Conservation (phyloP, 2,888 invertebrate genomes). For the Trachelus troglodyta region DNA sequence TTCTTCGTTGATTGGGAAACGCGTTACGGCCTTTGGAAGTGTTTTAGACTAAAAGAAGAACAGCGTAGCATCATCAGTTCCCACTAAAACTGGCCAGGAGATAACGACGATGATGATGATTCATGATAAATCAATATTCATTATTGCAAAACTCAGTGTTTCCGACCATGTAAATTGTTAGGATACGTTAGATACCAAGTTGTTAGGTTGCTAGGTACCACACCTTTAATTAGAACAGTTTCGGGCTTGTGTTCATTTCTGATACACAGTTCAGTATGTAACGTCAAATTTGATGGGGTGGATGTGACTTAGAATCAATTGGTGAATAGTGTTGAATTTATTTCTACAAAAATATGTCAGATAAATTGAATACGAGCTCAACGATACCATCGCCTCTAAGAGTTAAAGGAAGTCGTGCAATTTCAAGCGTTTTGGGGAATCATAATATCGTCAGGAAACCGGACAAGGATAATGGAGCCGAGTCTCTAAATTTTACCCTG, state of each 20-base stretch:
- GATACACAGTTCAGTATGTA: neutral
- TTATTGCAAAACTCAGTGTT: neutral
- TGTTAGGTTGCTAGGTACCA: conserved; percentile 6
- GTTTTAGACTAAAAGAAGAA: conserved; percentile 56
- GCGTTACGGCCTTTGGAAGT: conserved; percentile 75
- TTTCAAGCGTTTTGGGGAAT: neutral
- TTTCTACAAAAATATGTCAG: neutral
- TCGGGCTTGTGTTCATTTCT: neutral
- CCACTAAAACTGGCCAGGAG: neutral
- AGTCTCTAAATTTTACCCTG: conserved; percentile 24
- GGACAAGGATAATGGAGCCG: neutral
- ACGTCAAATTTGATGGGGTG: neutral
- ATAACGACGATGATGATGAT: neutral
- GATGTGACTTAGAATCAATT: neutral
- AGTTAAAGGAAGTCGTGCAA: neutral
- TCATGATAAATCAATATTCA: neutral
- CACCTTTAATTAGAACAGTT: neutral
- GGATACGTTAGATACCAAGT: conserved; percentile 2
- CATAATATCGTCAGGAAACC: neutral
- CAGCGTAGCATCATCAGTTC: neutral
- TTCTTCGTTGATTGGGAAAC: conserved; percentile 77
- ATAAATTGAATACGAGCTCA: neutral
- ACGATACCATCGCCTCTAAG: neutral
- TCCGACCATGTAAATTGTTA: neutral
- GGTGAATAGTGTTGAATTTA: neutral